Percentiles rank a stretch among this genome's conserved stretches.
phyloP scores from a whole-genome alignment of 2,797 vertebrate species.

The Danionella dracula region DNA sequence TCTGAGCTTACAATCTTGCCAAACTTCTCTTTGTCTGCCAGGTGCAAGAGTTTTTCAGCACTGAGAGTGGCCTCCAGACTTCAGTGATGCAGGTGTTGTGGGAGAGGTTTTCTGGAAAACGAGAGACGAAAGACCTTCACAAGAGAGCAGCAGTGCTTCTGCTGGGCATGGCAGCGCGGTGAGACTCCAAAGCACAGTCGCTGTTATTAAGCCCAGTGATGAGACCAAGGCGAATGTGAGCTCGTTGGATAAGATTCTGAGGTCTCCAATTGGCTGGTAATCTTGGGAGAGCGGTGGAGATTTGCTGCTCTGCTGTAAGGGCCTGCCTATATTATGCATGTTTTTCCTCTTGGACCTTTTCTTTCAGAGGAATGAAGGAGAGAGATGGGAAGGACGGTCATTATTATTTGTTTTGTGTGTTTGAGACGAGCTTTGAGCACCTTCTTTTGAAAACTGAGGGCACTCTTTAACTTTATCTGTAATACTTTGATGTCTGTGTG shows the following conservation, averaged over 20 bases:
- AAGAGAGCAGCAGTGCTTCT: constrained; percentile 81
- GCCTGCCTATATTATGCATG: constrained; percentile 71
- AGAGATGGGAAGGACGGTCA: constrained; percentile 35
- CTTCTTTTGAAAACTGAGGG: constrained; percentile 72
- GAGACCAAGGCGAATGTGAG: constrained; percentile 83
- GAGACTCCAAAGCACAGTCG: constrained; percentile 19
- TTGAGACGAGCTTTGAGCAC: constrained; percentile 48
- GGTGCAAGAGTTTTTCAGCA: constrained; percentile 89
- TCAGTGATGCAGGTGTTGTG: constrained; percentile 85
- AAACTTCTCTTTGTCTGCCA: constrained; percentile 46
- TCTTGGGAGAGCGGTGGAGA: constrained; percentile 80
- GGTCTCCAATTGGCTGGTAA: constrained; percentile 72
- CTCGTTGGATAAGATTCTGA: constrained; percentile 55
- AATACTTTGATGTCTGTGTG: not conserved
- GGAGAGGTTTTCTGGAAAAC: constrained; percentile 84
- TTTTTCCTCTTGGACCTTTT: constrained; percentile 24
- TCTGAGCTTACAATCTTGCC: no score
- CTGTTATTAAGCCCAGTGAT: constrained; percentile 67
- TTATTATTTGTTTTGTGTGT: constrained; percentile 31
- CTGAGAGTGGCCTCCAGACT: constrained; percentile 69
- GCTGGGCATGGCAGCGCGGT: constrained; percentile 92
- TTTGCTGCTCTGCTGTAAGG: constrained; percentile 83
- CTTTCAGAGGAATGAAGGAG: constrained; percentile 43
- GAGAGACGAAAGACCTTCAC: constrained; percentile 66
- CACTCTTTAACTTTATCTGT: not conserved